A percentile compares a stretch with the other conserved stretches of the same genome.
Conservation (phyloP, 2,797 vertebrate species). For the Peromyscus aztecus region DNA sequence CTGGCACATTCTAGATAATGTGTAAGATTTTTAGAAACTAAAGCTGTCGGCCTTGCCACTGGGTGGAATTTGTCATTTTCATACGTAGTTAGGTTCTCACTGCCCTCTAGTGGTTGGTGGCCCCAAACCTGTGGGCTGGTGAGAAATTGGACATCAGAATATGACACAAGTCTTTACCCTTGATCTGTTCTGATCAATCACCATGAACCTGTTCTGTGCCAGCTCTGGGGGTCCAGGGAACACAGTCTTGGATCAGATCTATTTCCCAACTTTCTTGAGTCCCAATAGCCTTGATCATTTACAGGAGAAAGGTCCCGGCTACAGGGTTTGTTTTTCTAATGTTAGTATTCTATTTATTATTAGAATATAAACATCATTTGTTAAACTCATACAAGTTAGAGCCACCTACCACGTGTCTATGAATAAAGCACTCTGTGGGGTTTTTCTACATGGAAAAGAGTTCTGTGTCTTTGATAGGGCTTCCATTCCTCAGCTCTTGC, state of each 20-base stretch:
- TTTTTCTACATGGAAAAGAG: no score
- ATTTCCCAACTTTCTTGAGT: background rate
- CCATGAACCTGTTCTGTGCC: background rate
- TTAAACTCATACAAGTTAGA: background rate
- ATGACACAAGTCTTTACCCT: background rate
- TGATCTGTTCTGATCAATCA: background rate
- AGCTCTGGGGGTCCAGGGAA: background rate
- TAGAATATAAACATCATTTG: background rate
- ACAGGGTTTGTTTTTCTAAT: background rate
- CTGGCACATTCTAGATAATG: background rate
- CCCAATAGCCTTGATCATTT: background rate
- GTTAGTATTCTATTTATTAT: background rate
- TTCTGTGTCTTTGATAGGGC: background rate
- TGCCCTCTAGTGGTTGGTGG: constrained; percentile 61
- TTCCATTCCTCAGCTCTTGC: background rate
- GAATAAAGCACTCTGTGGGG: background rate
- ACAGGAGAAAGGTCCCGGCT: background rate
- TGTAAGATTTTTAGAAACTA: background rate
- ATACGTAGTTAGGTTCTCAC: constrained; percentile 4
- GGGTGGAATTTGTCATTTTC: background rate
- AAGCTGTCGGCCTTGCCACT: background rate
- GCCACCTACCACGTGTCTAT: background rate
- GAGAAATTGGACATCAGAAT: background rate
- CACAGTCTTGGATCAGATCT: background rate
- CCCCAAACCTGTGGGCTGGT: background rate